Evolutionary conservation across 2,113 vertebrate genomes (phyloP).

Genomic region (Atherinomorus stipes): DNA sequence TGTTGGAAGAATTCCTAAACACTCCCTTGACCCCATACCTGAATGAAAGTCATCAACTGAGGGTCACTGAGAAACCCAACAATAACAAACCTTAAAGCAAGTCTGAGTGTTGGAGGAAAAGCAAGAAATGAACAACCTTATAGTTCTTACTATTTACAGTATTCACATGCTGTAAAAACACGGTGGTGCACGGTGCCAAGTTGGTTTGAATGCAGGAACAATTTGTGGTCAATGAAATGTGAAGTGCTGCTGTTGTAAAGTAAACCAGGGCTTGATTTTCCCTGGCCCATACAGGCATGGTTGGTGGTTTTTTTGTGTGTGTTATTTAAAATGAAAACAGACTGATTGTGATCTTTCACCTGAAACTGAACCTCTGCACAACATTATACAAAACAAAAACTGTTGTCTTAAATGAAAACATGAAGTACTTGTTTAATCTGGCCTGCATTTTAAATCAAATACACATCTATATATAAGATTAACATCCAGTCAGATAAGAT

Average conservation of each 20-base stretch:
- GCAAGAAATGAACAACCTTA: slow-evolving; percentile 31
- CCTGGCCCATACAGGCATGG: too few relatives aligned
- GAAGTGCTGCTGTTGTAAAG: slow-evolving; percentile 19
- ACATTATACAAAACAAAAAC: too few relatives aligned
- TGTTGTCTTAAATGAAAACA: slow-evolving; percentile 1
- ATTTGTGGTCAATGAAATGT: neutral
- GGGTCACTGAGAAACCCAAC: slow-evolving; percentile 39
- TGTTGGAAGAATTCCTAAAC: slow-evolving; percentile 40
- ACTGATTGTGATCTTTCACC: too few relatives aligned
- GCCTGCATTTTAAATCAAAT: neutral
- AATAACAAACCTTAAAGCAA: slow-evolving; percentile 24
- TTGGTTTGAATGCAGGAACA: neutral
- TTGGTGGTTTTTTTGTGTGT: neutral
- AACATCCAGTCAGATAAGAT: slow-evolving; percentile 15
- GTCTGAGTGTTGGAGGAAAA: slow-evolving; percentile 17
- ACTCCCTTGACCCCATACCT: slow-evolving; percentile 35
- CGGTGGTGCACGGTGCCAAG: neutral
- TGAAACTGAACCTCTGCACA: too few relatives aligned
- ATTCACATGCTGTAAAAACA: slow-evolving; percentile 18
- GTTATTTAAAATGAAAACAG: too few relatives aligned
- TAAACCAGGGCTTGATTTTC: slow-evolving; percentile 2
- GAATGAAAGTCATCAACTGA: slow-evolving; percentile 38
- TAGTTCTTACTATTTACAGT: slow-evolving; percentile 2
- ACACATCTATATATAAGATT: neutral
- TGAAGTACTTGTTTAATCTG: neutral